phyloP scores from a whole-genome alignment of 2,888 invertebrate genomes.

The Melanostoma scalare region DNA sequence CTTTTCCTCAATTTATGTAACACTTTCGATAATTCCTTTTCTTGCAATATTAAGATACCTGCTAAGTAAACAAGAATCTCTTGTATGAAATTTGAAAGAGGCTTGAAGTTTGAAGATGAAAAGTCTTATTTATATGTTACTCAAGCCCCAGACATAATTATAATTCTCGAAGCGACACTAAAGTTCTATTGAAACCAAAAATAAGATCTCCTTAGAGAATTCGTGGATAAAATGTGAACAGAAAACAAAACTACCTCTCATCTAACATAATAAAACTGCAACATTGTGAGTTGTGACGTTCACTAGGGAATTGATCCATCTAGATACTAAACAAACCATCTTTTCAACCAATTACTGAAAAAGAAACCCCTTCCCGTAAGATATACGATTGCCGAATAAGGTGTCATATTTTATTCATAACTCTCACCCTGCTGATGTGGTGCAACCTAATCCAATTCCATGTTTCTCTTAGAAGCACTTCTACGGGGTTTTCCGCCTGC shows the following conservation, averaged over 20 bases:
- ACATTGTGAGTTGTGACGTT: slow-evolving; percentile 29
- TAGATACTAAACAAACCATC: not conserved
- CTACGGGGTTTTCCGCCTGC: slow-evolving; percentile 44
- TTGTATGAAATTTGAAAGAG: not conserved
- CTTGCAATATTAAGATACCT: not conserved
- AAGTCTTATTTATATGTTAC: too few species aligned
- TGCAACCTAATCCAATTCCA: slow-evolving; percentile 67
- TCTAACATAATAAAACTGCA: slow-evolving; percentile 34
- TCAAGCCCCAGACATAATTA: too few species aligned
- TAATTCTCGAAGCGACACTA: not conserved
- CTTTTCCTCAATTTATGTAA: too few species aligned
- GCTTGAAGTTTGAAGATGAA: too few species aligned
- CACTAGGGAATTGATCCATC: slow-evolving; percentile 48
- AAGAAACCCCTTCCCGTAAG: slow-evolving; percentile 29
- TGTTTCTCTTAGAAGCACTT: slow-evolving; percentile 49
- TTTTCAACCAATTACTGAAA: slow-evolving; percentile 41
- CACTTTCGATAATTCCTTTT: too few species aligned
- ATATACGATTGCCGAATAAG: slow-evolving; percentile 47
- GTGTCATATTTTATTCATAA: slow-evolving; percentile 73
- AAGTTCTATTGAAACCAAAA: slow-evolving; percentile 50
- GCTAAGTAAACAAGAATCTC: not conserved
- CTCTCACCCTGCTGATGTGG: slow-evolving; percentile 43
- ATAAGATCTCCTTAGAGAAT: slow-evolving; percentile 65
- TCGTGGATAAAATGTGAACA: slow-evolving; percentile 4
- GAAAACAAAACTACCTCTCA: slow-evolving; percentile 3